Conservation (phyloP, 2,797 vertebrate genomes). For the Thaleichthys pacificus region DNA sequence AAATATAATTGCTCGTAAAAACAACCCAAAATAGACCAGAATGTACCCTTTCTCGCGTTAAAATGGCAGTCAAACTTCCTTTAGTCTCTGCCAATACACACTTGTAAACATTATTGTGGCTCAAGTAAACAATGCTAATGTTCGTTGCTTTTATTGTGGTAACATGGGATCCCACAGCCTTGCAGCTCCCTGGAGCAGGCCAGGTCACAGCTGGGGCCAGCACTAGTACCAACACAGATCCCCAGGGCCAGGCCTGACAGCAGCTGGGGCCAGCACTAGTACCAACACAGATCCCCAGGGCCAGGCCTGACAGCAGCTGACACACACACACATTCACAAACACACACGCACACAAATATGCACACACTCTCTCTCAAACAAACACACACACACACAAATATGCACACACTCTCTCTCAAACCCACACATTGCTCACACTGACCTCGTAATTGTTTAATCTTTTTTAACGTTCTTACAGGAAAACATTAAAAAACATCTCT, state of each 20-base stretch:
- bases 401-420: too few species aligned
- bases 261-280: slow-evolving; percentile 1
- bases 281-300: neutral
- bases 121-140: slow-evolving; percentile 19
- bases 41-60: neutral
- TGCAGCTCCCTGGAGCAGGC: slow-evolving; percentile 19
- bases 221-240: neutral
- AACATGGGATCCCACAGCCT: slow-evolving; percentile 15
- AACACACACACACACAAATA: neutral
- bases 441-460: neutral
- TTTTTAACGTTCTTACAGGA: neutral
- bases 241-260: too few species aligned
- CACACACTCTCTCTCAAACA: neutral
- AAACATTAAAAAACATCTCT: neutral
- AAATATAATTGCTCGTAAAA: neutral
- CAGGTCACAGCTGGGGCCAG: slow-evolving; percentile 44
- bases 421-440: too few species aligned
- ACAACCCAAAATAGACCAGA: neutral
- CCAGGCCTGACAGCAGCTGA: slow-evolving; percentile 16
- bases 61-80: too few species aligned
- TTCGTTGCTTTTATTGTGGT: slow-evolving; percentile 9
- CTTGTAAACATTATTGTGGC: neutral
- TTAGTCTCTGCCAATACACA: neutral
- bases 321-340: slow-evolving; percentile 12
- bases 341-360: neutral